Percentiles rank a stretch among this genome's conserved stretches.
phyloP scores from a whole-genome alignment of 2,797 vertebrate species.

The Chanos chanos region DNA sequence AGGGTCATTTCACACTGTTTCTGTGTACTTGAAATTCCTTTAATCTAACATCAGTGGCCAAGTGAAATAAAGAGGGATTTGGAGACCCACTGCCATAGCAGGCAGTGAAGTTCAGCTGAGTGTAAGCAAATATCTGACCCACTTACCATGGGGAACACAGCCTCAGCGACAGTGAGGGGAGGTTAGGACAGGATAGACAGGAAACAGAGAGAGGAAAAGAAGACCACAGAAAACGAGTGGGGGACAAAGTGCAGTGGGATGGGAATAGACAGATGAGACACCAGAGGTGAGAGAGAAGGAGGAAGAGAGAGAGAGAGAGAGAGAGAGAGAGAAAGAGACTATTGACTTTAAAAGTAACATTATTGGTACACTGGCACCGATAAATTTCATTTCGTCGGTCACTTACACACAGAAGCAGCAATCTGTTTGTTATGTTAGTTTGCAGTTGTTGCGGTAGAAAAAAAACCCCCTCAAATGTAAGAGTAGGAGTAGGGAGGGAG shows the following conservation, averaged over 20 bases:
- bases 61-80: conserved; percentile 2
- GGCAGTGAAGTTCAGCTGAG: conserved; percentile 15
- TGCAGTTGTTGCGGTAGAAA: too few species aligned
- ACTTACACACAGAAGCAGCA: too few species aligned
- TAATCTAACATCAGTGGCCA: not conserved
- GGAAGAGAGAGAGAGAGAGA: not conserved
- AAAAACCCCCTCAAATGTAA: too few species aligned
- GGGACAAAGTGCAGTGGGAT: not conserved
- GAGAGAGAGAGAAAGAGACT: not conserved
- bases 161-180: too few species aligned
- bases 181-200: too few species aligned
- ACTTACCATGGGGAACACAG: conserved; percentile 19
- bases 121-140: conserved; percentile 14
- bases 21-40: not conserved
- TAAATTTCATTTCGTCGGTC: too few species aligned
- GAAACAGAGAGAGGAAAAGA: not conserved
- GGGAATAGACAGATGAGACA: conserved; percentile 1
- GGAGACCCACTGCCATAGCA: conserved; percentile 3
- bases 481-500: not conserved
- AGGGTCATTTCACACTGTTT: not conserved
- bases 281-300: conserved; percentile 2
- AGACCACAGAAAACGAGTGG: conserved; percentile 1
- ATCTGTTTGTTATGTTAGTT: too few species aligned
- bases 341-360: too few species aligned
- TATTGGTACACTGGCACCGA: too few species aligned